A percentile compares a stretch with the other conserved stretches of the same genome.
Evolutionary conservation across 2,888 invertebrate genomes (phyloP).

Genomic region (Gortyna flavago): DNA sequence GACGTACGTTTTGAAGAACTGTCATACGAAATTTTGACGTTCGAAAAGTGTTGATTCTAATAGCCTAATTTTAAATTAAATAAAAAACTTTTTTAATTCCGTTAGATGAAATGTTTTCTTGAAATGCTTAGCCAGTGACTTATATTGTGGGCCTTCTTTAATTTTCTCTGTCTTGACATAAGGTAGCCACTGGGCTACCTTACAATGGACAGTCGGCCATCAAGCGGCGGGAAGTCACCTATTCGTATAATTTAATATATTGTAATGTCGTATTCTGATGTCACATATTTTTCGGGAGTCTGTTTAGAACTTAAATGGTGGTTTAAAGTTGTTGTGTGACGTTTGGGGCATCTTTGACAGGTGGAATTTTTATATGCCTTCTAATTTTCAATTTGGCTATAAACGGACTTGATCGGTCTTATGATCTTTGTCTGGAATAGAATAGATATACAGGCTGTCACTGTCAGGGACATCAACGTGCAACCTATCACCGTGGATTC

Average conservation of each 20-base stretch:
- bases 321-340: slow-evolving; percentile 27
- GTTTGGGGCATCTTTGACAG: slow-evolving; percentile 29
- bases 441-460: no score
- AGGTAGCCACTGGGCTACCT: slow-evolving; percentile 60
- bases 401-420: not conserved
- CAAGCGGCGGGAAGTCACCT: slow-evolving; percentile 65
- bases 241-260: slow-evolving; percentile 68
- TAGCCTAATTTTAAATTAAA: no score
- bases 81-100: no score
- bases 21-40: no score
- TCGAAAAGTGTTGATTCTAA: no score
- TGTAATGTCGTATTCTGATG: slow-evolving; percentile 59
- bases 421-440: not conserved
- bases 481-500: no score
- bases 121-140: not conserved
- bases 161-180: not conserved
- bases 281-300: slow-evolving; percentile 58
- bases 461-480: no score
- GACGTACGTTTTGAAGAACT: no score
- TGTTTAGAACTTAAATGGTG: slow-evolving; percentile 39
- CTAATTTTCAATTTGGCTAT: slow-evolving; percentile 23
- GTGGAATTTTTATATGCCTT: slow-evolving; percentile 41
- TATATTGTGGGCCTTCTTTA: slow-evolving; percentile 16
- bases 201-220: slow-evolving; percentile 62
- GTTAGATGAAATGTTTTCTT: no score